phyloP scores from a whole-genome alignment of 2,113 vertebrate genomes.

The Hippopotamus amphibius region DNA sequence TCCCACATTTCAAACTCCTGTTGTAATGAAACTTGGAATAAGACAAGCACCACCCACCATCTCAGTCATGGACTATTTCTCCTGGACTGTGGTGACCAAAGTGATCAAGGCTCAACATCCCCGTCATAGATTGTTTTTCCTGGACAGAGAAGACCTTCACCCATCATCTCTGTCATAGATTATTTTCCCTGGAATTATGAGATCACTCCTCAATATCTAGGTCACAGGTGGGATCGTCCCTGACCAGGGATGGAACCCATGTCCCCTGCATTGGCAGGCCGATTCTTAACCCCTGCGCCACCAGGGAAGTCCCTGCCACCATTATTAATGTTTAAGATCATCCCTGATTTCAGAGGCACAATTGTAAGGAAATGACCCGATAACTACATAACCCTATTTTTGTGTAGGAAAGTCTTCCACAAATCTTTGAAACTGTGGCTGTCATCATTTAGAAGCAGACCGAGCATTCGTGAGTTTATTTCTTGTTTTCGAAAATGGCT shows the following conservation, averaged over 20 bases:
- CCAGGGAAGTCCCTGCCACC: no score
- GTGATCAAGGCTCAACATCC: not conserved
- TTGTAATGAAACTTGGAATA: not conserved
- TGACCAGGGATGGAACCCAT: fast-evolving
- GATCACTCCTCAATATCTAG: fast-evolving
- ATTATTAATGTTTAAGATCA: no score
- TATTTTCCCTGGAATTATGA: not conserved
- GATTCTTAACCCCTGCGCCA: not conserved
- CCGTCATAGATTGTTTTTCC: not conserved
- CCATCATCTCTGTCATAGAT: not conserved
- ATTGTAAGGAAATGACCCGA: not conserved
- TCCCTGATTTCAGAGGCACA: not conserved
- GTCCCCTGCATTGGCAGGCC: not conserved
- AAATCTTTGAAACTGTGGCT: not conserved
- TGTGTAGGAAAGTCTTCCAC: not conserved
- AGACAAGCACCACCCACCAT: not conserved
- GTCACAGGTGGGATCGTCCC: not conserved
- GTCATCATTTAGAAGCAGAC: not conserved
- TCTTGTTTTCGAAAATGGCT: not conserved
- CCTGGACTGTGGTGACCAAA: not conserved
- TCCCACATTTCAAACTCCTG: not conserved
- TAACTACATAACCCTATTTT: not conserved
- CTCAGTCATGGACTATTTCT: fast-evolving
- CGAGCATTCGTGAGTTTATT: no score
- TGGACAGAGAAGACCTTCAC: not conserved